A percentile compares a stretch with the other conserved stretches of the same genome.
Conservation (phyloP, 2,888 invertebrate genomes). For the Gortyna flavago region DNA sequence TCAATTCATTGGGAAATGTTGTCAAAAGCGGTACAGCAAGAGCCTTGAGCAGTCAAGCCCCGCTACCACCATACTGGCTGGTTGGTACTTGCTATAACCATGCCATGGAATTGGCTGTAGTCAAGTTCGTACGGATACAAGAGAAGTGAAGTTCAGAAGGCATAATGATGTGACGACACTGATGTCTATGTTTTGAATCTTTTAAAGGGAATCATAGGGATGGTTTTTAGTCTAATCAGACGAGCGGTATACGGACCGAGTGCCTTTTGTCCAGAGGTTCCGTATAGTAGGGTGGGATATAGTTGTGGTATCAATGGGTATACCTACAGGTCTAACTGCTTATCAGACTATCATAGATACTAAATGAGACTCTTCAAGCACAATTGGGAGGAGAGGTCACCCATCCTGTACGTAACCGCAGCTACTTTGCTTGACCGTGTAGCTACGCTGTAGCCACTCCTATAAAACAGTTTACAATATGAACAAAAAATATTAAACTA, state of each 20-base stretch:
- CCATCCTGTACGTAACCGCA: neutral
- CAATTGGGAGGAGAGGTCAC: neutral
- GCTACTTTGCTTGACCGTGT: neutral
- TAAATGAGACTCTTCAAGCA: neutral
- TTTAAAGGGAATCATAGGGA: no score
- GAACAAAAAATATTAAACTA: constrained; percentile 34
- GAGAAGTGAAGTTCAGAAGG: neutral
- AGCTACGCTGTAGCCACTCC: constrained; percentile 25
- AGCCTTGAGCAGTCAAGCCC: neutral
- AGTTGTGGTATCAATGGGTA: neutral
- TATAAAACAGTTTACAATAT: constrained; percentile 7
- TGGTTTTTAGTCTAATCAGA: neutral
- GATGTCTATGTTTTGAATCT: no score
- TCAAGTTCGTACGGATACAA: neutral
- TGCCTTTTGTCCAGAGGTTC: neutral
- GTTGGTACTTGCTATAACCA: neutral
- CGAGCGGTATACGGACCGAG: neutral
- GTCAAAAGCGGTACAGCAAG: neutral
- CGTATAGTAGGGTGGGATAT: neutral
- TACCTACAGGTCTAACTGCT: neutral
- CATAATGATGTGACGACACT: neutral
- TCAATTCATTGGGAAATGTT: neutral
- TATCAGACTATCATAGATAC: neutral
- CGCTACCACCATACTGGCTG: neutral
- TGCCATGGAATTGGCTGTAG: neutral